Conservation (phyloP, 2,113 vertebrate species). For the Periophthalmodon schlosseri region DNA sequence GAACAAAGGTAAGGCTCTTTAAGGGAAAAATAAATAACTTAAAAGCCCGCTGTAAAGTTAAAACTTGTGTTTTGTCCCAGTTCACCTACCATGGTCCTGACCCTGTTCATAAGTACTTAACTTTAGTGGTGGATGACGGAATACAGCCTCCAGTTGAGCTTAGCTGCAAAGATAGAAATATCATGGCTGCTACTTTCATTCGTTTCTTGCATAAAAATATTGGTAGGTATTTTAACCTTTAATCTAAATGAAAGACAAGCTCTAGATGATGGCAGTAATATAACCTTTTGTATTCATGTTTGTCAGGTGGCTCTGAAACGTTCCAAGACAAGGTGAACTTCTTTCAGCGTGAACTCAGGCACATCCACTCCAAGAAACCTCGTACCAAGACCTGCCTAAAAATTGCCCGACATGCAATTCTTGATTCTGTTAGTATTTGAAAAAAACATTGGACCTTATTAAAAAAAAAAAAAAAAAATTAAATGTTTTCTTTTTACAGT, state of each 20-base stretch:
- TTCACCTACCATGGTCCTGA: conserved; percentile 96
- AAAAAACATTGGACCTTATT: background rate
- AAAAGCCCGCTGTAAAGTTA: background rate
- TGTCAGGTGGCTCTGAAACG: conserved; percentile 93
- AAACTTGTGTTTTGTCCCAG: conserved; percentile 62
- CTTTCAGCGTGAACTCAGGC: conserved; percentile 94
- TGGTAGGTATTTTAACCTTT: conserved; percentile 76
- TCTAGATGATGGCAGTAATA: background rate
- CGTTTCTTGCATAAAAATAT: conserved; percentile 98
- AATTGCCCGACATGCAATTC: conserved; percentile 86
- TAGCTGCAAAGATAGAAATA: conserved; percentile 98
- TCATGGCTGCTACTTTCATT: conserved; percentile 98
- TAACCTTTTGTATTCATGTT: conserved; percentile 9
- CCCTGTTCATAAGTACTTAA: conserved; percentile 93
- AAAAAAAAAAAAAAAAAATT: background rate
- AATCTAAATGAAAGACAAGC: fast-evolving
- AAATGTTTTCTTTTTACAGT: conserved; percentile 69
- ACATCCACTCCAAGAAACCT: conserved; percentile 92
- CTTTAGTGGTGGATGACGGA: conserved; percentile 95
- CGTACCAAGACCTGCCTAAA: conserved; percentile 94
- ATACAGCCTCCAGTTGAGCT: conserved; percentile 97
- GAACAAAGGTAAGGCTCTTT: conserved; percentile 89
- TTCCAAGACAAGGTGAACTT: conserved; percentile 99
- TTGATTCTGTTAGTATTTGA: conserved; percentile 86
- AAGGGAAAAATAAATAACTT: background rate